Percentiles rank a stretch among this genome's conserved stretches.
phyloP scores from a whole-genome alignment of 2,888 invertebrate species.

The Cataglyphis altisquamis region DNA sequence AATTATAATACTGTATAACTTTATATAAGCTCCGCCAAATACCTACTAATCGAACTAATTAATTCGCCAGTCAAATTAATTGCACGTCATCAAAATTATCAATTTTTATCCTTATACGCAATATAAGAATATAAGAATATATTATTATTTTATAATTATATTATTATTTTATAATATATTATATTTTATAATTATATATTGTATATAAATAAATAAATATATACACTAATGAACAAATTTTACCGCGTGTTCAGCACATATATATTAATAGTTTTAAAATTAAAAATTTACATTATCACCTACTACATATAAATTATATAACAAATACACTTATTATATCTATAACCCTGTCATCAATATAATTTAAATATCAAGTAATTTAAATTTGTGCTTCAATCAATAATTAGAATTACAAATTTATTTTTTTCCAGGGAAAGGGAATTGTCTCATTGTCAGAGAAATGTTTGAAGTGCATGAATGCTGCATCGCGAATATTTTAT shows the following conservation, averaged over 20 bases:
- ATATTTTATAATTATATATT: not conserved
- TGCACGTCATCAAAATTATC: not conserved
- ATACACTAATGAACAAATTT: not conserved
- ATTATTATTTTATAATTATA: conserved; percentile 12
- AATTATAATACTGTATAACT: not conserved
- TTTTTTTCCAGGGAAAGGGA: not conserved
- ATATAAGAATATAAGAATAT: not conserved
- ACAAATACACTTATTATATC: not conserved
- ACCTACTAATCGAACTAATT: not conserved
- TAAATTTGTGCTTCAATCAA: not conserved
- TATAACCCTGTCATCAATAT: not conserved
- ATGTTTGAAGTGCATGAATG: not conserved
- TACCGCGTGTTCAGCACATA: not conserved
- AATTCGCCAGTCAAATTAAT: not conserved
- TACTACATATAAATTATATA: not conserved
- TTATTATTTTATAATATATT: not conserved
- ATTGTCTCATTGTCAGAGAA: not conserved
- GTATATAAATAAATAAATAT: not conserved
- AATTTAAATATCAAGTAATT: not conserved
- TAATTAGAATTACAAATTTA: conserved; percentile 2
- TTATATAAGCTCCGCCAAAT: not conserved
- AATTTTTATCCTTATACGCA: not conserved
- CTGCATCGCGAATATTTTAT: conserved; percentile 15
- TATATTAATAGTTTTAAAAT: conserved; percentile 9
- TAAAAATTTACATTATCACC: not conserved